Base-by-base conservation (phyloP, 2,113 vertebrate species). In the Malurus cyaneus region DNA sequence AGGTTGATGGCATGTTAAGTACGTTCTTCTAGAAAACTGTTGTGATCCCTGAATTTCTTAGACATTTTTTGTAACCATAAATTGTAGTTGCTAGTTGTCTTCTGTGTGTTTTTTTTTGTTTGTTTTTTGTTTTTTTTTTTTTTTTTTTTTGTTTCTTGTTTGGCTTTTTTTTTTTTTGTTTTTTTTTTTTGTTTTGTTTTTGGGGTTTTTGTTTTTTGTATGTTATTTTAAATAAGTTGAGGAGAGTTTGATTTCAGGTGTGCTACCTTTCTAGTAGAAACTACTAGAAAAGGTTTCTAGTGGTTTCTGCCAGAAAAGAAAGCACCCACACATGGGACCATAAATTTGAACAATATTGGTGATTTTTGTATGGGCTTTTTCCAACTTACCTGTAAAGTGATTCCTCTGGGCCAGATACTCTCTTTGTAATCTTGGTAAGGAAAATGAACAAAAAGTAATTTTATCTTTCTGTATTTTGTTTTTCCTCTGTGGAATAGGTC, bases 401-500 rank as follows among this genome's bases (percentile, higher is more conserved):
- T 61, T 92, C 54, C 57, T 95, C 34, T 89, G 59, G 72, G 76
- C 29, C 80, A 90, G 56, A 18, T 31, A 56, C 25, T 62, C 36
- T 24, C 11, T 74, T 84, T 91, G 66, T 42, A 94, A 18, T 66
- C 39, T 66, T 47, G 32, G 71, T 32, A 74, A 60, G 50, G 44
- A 88, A 87, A 93, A 83, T 88, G 54, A 95, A 87, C 12, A 86
- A 54, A 72, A 93, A 86, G 59, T 79, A 96, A 96, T 89, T 91
- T 77, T 62, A 24, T 85, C 57, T 69, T 82, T 52, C 53, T 86
- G 47, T 94, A 34, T 83, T 83, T 88, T 88, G n/a, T 83, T 92
- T 80, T 71, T 16, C 24, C 65, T 91, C 53, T 92, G 77, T 90
- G 91, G 85, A 92, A 69, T 54, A 60, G 23, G 26, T 80, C 50